Evolutionary conservation across 2,797 vertebrate genomes (phyloP).

Genomic region (Paguma larvata): DNA sequence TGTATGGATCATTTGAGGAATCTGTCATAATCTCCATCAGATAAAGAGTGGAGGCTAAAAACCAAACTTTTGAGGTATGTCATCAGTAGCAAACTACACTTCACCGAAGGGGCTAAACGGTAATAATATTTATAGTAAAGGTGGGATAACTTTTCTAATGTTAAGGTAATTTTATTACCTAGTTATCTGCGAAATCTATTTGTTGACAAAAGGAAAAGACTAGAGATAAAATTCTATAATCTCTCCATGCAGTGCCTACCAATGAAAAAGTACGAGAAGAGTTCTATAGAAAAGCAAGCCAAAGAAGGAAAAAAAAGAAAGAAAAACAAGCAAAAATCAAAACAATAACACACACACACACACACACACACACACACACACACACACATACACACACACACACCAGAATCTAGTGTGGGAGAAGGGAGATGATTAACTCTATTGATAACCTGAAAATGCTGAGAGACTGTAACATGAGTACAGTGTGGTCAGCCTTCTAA

Average conservation of each 20-base stretch:
- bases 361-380: background rate
- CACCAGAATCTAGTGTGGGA: background rate
- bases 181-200: background rate
- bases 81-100: background rate
- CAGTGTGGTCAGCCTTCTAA: background rate
- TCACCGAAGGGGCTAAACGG: background rate
- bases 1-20: background rate
- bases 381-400: background rate
- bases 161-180: background rate
- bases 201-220: background rate
- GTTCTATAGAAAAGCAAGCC: background rate
- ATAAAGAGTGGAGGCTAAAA: background rate
- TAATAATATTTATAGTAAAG: background rate
- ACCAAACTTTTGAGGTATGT: background rate
- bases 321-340: background rate
- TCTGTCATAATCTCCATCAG: background rate
- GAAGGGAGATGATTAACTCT: background rate
- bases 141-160: background rate
- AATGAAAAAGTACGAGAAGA: background rate
- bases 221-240: constrained; percentile 27
- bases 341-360: background rate
- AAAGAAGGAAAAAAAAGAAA: background rate
- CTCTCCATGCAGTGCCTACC: background rate
- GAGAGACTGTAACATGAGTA: background rate
- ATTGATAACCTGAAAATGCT: background rate